phyloP scores from a whole-genome alignment of 2,797 vertebrate species.

The Squalus acanthias region DNA sequence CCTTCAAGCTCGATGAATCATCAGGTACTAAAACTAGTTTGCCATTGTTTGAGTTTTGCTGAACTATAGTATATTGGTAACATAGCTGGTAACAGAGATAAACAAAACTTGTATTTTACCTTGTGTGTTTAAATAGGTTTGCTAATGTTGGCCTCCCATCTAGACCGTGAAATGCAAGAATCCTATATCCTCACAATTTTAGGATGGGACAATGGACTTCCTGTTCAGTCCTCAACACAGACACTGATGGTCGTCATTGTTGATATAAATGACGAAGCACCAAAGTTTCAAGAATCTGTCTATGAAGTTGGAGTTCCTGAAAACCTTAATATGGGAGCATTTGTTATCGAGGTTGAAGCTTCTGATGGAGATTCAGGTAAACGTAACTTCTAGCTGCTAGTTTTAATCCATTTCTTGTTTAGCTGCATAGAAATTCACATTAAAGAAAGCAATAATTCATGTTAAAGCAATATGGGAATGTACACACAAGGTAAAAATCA shows the following conservation, averaged over 20 bases:
- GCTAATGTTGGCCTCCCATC: conserved; percentile 60
- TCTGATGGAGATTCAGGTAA: conserved; percentile 79
- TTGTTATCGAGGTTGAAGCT: conserved; percentile 69
- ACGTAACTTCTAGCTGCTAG: background rate
- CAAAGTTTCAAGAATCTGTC: conserved; percentile 61
- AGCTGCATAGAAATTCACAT: background rate
- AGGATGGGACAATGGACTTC: conserved; percentile 67
- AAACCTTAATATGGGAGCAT: conserved; percentile 68
- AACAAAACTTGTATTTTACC: background rate
- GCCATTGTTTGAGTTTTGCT: background rate
- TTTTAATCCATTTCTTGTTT: background rate
- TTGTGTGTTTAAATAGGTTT: conserved; percentile 58
- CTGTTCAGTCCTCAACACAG: conserved; percentile 72
- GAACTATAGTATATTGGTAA: background rate
- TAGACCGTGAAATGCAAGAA: conserved; percentile 71
- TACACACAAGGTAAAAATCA: background rate
- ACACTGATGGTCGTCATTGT: conserved; percentile 69
- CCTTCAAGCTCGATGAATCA: conserved; percentile 69
- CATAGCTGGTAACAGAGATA: background rate
- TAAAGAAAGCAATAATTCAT: background rate
- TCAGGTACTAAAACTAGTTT: conserved; percentile 63
- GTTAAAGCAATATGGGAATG: background rate
- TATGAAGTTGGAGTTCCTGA: conserved; percentile 70
- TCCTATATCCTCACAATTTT: conserved; percentile 63
- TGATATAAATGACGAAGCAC: conserved; percentile 78